Conservation (phyloP, 1,140 invertebrate genomes). For the Aphelinus certus region DNA sequence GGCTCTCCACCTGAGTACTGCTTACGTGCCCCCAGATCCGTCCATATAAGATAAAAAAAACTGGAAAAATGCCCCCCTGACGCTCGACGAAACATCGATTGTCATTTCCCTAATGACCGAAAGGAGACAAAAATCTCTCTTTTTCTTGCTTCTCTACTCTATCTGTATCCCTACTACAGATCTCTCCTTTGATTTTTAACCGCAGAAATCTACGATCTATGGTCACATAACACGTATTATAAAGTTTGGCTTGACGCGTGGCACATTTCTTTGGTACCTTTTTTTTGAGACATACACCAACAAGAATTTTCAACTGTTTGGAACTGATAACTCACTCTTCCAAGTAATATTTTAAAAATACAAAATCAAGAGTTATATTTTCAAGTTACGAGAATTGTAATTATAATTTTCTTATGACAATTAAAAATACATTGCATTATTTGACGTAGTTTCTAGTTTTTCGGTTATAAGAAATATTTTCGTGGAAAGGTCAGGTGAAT, state of each 20-base stretch:
- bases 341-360: too few relatives aligned
- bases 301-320: too few relatives aligned
- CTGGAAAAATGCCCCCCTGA: slow-evolving; percentile 14
- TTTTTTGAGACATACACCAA: slow-evolving; percentile 2
- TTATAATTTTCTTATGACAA: too few relatives aligned
- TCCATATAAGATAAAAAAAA: too few relatives aligned
- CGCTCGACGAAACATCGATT: slow-evolving; percentile 36
- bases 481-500: too few relatives aligned
- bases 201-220: slow-evolving; percentile 29
- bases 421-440: too few relatives aligned
- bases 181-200: not conserved
- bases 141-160: not conserved
- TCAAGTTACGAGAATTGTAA: too few relatives aligned
- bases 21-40: too few relatives aligned
- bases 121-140: slow-evolving; percentile 51
- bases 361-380: too few relatives aligned
- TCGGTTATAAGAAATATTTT: too few relatives aligned
- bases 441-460: too few relatives aligned
- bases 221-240: slow-evolving; percentile 25
- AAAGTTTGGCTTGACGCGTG: slow-evolving; percentile 46
- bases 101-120: slow-evolving; percentile 55
- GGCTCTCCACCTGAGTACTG: too few relatives aligned
- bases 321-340: slow-evolving; percentile 26
- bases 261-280: slow-evolving; percentile 15
- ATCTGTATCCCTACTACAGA: not conserved